Base-by-base conservation (phyloP, 2,113 vertebrate species). In the Porphyrio hochstetteri region DNA sequence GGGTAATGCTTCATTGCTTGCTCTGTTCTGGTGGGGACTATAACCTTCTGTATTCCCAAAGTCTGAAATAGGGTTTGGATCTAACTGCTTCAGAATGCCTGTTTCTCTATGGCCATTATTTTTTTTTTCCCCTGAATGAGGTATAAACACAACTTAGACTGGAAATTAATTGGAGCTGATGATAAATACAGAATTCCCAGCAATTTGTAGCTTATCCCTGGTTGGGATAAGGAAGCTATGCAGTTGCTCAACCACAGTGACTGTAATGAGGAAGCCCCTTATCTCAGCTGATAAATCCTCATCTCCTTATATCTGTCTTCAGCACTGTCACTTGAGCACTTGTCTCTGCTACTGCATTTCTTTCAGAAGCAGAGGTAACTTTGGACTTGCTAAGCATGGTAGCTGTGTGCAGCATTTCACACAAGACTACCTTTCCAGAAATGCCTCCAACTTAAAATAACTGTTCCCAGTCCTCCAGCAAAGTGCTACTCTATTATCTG, bases 251-350 rank as follows among this genome's bases (percentile, higher is more conserved):
- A 4, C 60, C 50, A 40, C 52, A 59, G 86, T 59, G 91, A 90
- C 79, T 90, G 44, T 93, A 90, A 94, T 90, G 95, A 94, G 46
- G 76, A 88, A 96, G 76, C n/a, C 46, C 80, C 91, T 92, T 92
- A 94, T 96, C 88, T 92, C n/a, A 53, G 71, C 71, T 92, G 94
- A 88, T 90, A 94, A 96, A 92, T 90, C 88, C 88, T 95, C 79
- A 83, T 86, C 92, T 94, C 82, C 71, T 95, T 90, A 5, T 46
- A 77, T 60, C 85, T 86, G 82, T 88, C 85, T 90, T 70, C 82
- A 90, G 68, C 35, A 4, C 48, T 94, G 93, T 56, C 90, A 83
- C 64, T 88, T 7, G 5, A 78, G 35, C 16, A 38, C 38, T 68
- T 56, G 40, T 13, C n/a, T 88, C 71, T 92, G 79, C 48, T 75